Conservation (phyloP, 2,113 vertebrate species). For the Bujurquina vittata region DNA sequence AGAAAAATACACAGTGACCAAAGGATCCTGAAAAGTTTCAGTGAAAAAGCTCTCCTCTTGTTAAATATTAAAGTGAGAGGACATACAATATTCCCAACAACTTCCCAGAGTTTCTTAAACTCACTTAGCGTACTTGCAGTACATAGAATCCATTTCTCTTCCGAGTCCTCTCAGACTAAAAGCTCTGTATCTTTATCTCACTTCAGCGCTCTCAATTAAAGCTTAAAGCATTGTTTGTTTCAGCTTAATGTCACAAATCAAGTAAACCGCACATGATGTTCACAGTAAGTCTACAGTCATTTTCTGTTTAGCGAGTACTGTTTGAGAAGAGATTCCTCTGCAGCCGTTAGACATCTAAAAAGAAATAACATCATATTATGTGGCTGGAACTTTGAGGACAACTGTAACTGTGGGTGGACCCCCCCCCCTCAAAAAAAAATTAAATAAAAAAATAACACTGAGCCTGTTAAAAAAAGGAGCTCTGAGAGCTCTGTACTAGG, state of each 20-base stretch:
- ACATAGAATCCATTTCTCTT: slow-evolving; percentile 52
- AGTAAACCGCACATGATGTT: slow-evolving; percentile 55
- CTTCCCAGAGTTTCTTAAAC: slow-evolving; percentile 47
- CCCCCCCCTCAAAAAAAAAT: not conserved
- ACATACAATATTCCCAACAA: slow-evolving; percentile 67
- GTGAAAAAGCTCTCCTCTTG: slow-evolving; percentile 71
- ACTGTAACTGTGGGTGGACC: slow-evolving; percentile 63
- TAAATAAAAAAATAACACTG: slow-evolving; percentile 67
- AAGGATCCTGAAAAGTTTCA: slow-evolving; percentile 63
- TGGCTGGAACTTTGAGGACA: slow-evolving; percentile 72
- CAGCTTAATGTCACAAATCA: slow-evolving; percentile 67
- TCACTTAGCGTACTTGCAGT: slow-evolving; percentile 28
- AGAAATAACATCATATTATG: slow-evolving; percentile 64
- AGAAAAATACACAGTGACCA: slow-evolving; percentile 47
- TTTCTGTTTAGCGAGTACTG: slow-evolving; percentile 63
- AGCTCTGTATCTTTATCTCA: slow-evolving; percentile 45
- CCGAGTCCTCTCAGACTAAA: slow-evolving; percentile 52
- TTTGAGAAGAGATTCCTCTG: slow-evolving; percentile 61
- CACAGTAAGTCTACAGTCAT: slow-evolving; percentile 43
- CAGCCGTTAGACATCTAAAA: slow-evolving; percentile 44
- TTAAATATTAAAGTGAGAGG: slow-evolving; percentile 78
- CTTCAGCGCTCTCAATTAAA: slow-evolving; percentile 56
- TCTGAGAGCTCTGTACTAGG: slow-evolving; percentile 57
- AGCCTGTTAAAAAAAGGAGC: slow-evolving; percentile 66
- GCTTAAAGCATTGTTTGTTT: slow-evolving; percentile 50